These are phyloP conservation scores for Camponotus fellah DNA, from an alignment of 2,888 invertebrate genomes.

Conservation along the genomic window DNA sequence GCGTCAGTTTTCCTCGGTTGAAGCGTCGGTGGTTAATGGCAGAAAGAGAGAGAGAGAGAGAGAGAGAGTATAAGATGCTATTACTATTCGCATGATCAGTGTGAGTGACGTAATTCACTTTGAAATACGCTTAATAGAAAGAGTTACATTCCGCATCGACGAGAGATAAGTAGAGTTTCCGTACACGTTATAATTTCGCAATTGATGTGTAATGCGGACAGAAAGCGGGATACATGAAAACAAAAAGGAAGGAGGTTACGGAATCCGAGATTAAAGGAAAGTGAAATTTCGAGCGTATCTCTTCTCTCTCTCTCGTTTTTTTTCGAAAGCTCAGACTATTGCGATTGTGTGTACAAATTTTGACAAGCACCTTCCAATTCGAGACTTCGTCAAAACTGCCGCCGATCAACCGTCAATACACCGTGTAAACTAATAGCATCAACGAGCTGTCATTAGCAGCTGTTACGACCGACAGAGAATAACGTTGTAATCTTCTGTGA, in stretches of 20 bases:
- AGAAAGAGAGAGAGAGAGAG: neutral
- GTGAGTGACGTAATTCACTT: conserved; percentile 33
- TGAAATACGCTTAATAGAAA: conserved; percentile 28
- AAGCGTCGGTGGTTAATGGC: conserved; percentile 1
- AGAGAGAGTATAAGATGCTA: conserved; percentile 32
- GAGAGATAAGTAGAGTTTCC: conserved; percentile 31
- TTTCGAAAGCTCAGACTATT: neutral
- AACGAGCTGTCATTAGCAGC: neutral
- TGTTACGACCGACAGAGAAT: neutral
- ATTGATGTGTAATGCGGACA: neutral
- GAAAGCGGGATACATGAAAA: neutral
- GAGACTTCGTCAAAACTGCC: neutral
- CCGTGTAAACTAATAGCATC: conserved; percentile 8
- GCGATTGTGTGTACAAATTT: neutral
- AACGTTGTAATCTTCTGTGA: conserved; percentile 4
- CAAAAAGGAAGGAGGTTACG: conserved; percentile 10
- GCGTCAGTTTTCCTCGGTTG: neutral
- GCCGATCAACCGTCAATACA: neutral
- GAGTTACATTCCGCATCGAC: conserved; percentile 41
- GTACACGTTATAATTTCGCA: conserved; percentile 37
- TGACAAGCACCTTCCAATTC: neutral
- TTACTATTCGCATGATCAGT: conserved; percentile 22
- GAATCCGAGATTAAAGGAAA: conserved; percentile 22
- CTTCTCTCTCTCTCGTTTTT: neutral
- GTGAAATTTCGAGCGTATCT: conserved; percentile 19